These are phyloP conservation scores for Tenthredo scrophulariae DNA, from an alignment of 2,888 invertebrate genomes.

Conservation along the genomic window DNA sequence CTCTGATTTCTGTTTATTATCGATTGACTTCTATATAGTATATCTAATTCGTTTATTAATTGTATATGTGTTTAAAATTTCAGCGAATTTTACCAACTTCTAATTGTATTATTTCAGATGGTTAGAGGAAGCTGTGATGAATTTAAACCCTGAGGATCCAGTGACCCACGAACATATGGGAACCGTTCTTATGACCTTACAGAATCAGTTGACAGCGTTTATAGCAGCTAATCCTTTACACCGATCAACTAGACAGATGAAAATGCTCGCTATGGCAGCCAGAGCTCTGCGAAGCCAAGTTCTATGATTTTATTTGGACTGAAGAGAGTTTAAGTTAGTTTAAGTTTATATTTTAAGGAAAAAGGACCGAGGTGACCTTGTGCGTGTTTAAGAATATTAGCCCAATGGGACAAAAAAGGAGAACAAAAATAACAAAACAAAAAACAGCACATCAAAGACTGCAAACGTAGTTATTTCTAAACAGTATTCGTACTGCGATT, in stretches of 20 bases:
- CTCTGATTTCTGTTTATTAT: neutral
- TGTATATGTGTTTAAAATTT: neutral
- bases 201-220: slow-evolving; percentile 87
- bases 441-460: slow-evolving; percentile 49
- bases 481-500: slow-evolving; percentile 29
- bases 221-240: slow-evolving; percentile 84
- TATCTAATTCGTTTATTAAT: neutral
- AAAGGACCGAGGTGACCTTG: slow-evolving; percentile 48
- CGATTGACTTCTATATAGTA: neutral
- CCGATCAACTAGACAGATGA: slow-evolving; percentile 83
- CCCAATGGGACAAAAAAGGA: neutral
- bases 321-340: slow-evolving; percentile 27
- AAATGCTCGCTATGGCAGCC: slow-evolving; percentile 87
- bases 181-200: slow-evolving; percentile 87
- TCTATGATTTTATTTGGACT: slow-evolving; percentile 56
- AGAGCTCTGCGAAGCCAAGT: slow-evolving; percentile 79
- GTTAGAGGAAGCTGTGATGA: slow-evolving; percentile 92
- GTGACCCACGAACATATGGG: slow-evolving; percentile 92
- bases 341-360: slow-evolving; percentile 55
- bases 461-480: slow-evolving; percentile 28
- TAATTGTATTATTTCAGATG: slow-evolving; percentile 82
- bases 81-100: neutral
- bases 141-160: slow-evolving; percentile 87
- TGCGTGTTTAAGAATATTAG: slow-evolving; percentile 40
- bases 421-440: neutral